A percentile compares a stretch with the other conserved stretches of the same genome.
Conservation (phyloP, 2,888 invertebrate genomes). For the Aphodius granarius region DNA sequence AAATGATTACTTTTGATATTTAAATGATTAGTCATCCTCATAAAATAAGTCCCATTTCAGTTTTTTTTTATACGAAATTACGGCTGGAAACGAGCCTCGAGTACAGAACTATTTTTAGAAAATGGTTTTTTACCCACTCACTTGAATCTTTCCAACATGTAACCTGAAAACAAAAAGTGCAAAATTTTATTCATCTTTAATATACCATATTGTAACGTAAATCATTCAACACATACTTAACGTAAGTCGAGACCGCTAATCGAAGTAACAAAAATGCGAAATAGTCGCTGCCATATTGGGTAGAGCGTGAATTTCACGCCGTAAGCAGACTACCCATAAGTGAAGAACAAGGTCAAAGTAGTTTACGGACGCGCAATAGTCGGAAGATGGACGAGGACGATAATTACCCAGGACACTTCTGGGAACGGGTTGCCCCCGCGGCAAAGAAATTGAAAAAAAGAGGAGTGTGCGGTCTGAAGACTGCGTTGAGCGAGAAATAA, state of each 20-base stretch:
- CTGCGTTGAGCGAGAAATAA: too few relatives aligned
- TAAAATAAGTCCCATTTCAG: too few relatives aligned
- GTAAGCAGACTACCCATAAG: not conserved
- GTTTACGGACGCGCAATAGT: not conserved
- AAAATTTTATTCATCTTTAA: not conserved
- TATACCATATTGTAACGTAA: not conserved
- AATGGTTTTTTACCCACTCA: too few relatives aligned
- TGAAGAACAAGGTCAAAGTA: not conserved
- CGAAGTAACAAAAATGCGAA: not conserved
- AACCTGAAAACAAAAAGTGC: too few relatives aligned
- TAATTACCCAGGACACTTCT: not conserved
- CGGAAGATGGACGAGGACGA: not conserved
- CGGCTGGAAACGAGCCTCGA: too few relatives aligned
- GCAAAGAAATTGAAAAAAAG: not conserved
- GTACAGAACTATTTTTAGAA: too few relatives aligned
- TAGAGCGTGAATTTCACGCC: not conserved
- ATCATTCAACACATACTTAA: not conserved
- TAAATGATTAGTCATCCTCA: too few relatives aligned
- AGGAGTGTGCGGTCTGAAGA: not conserved
- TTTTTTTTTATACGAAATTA: too few relatives aligned
- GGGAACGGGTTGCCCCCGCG: not conserved
- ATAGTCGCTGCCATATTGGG: not conserved
- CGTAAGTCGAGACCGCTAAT: not conserved
- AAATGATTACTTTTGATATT: too few relatives aligned
- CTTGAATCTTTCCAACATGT: too few relatives aligned